phyloP scores from a whole-genome alignment of 2,113 vertebrate species.

The Vimba vimba region DNA sequence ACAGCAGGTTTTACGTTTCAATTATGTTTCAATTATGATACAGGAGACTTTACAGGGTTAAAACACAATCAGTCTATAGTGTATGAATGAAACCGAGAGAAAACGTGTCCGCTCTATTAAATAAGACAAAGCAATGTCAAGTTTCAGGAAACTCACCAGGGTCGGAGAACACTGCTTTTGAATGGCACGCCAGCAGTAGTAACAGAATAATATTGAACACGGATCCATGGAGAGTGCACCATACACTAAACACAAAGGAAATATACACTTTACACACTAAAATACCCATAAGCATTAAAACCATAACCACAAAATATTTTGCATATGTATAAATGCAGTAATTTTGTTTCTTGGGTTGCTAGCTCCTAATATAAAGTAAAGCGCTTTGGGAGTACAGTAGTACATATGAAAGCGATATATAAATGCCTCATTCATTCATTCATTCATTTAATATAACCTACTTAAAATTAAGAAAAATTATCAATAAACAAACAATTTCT shows the following conservation, averaged over 20 bases:
- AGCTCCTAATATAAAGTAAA: background rate
- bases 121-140: background rate
- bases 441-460: background rate
- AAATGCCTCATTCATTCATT: too few relatives aligned
- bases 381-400: too few relatives aligned
- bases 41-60: background rate
- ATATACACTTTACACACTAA: background rate
- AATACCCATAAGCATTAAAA: background rate
- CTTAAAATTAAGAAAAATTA: background rate
- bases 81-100: background rate
- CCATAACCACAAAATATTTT: background rate
- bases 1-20: background rate
- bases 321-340: background rate
- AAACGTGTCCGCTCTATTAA: background rate
- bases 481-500: background rate
- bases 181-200: slow-evolving; percentile 81
- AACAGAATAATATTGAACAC: slow-evolving; percentile 80
- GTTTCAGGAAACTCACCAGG: slow-evolving; percentile 73
- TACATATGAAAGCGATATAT: too few relatives aligned
- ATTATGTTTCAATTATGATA: background rate
- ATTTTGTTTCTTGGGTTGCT: background rate
- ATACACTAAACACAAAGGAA: slow-evolving; percentile 69
- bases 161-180: slow-evolving; percentile 82
- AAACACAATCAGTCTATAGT: background rate
- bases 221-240: slow-evolving; percentile 80